Evolutionary conservation across 2,797 vertebrate species (phyloP), one percentile per base, ranked within the genome.

Genomic region (Bradypus variegatus): DNA sequence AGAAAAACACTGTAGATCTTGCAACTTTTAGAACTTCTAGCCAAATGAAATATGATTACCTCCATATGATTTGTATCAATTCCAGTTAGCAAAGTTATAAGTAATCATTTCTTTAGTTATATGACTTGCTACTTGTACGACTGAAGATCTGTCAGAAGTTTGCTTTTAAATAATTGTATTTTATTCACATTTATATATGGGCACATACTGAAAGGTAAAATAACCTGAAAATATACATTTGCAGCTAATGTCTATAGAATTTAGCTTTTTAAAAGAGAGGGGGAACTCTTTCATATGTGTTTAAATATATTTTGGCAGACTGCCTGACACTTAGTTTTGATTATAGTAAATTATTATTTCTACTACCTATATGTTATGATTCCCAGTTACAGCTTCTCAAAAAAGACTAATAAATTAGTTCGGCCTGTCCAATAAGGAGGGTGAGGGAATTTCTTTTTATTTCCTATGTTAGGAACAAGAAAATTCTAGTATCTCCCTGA

Each of bases 341-440:
- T 90, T 95, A 45, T 91, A 90, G 93, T 83, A 94, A 93, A 93
- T 93, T 85, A 94, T 85, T 91, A 87, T 83, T 93, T 78, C 38
- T 53, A 78, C 55, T 91, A 29, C 72, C 50, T 69, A 19, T 36
- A 77, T 81, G 80, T 81, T 89, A n/a, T 90, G 69, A 81, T 75
- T 90, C 69, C 29, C 38, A 93, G 86, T 80, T 91, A 78, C 6
- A 60, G 36, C 73, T 90, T 94, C 86, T 95, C 87, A 91, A 86
- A 94, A 90, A 67, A 91, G 83, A 94, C 27, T 84, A 79, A 64
- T 91, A 80, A 95, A 93, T 69, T 33, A 70, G 50, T 89, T 50
- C 53, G 88, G 50, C 18, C 48, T 62, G 14, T 65, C 31, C 91
- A 27, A 86, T 92, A 84, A 91, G 58, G 73, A 75, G 3, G 15